phyloP scores from a whole-genome alignment of 1,140 invertebrate genomes.

The Drosophila orosa region DNA sequence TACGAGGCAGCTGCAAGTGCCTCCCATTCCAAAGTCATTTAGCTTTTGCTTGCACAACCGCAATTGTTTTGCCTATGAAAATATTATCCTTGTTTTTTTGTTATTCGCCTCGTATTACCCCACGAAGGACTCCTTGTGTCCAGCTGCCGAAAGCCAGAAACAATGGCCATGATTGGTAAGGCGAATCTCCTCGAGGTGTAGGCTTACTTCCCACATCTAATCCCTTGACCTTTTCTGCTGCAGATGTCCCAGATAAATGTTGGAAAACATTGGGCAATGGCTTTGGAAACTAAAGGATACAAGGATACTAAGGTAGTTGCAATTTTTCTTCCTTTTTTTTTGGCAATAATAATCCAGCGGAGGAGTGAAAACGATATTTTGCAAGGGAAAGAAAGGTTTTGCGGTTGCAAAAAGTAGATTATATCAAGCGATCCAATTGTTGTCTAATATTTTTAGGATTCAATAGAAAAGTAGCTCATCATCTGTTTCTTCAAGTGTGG shows the following conservation, averaged over 20 bases:
- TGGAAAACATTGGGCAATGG: conserved; percentile 60
- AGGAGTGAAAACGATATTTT: conserved; percentile 28
- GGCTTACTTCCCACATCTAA: conserved; percentile 39
- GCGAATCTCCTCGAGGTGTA: conserved; percentile 57
- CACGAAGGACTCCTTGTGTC: conserved; percentile 7
- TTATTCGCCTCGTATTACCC: conserved; percentile 53
- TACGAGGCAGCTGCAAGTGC: conserved; percentile 63
- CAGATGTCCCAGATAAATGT: conserved; percentile 64
- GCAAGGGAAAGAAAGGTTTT: conserved; percentile 1
- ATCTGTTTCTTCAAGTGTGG: conserved; percentile 22
- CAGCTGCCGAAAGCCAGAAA: conserved; percentile 35
- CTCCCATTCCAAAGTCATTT: conserved; percentile 50
- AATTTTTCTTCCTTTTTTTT: conserved; percentile 23
- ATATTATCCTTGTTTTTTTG: conserved; percentile 52
- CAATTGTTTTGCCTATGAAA: conserved; percentile 65
- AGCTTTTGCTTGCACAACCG: conserved; percentile 32
- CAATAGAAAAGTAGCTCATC: conserved; percentile 41
- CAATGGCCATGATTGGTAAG: conserved; percentile 26
- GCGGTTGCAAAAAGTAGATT: conserved; percentile 48
- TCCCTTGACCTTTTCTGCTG: conserved; percentile 67
- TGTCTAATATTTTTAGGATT: conserved; percentile 44
- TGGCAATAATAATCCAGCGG: background rate
- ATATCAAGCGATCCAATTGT: conserved; percentile 43
- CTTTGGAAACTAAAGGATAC: background rate
- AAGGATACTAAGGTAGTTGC: conserved; percentile 18